Percentiles rank a stretch among this genome's conserved stretches.
Conservation (phyloP, 2,888 invertebrate species). For the Germaria angustata region DNA sequence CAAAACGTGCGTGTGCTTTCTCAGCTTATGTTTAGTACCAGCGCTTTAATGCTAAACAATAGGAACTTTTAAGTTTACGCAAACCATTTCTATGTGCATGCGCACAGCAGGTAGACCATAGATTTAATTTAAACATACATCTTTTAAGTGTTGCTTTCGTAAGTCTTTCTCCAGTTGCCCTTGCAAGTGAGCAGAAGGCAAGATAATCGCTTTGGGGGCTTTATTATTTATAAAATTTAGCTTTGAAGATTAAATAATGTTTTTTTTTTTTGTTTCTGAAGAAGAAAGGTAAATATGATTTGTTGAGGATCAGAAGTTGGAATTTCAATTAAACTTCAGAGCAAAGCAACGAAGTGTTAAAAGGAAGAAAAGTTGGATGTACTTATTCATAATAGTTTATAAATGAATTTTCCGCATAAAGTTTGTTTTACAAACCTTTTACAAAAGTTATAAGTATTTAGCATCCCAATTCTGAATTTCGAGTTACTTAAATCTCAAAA, state of each 20-base stretch:
- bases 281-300: conserved; percentile 3
- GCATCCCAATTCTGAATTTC: too few relatives aligned
- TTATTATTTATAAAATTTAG: conserved; percentile 42
- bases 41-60: conserved; percentile 1
- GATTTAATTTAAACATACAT: conserved; percentile 58
- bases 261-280: background rate
- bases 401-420: too few relatives aligned
- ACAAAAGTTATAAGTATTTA: too few relatives aligned
- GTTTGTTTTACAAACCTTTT: too few relatives aligned
- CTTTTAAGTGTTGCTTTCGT: conserved; percentile 16
- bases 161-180: background rate
- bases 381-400: too few relatives aligned
- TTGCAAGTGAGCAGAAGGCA: background rate
- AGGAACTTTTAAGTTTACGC: conserved; percentile 13
- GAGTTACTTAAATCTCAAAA: too few relatives aligned
- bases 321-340: background rate
- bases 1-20: conserved; percentile 29
- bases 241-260: conserved; percentile 33
- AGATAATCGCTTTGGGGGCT: conserved; percentile 14
- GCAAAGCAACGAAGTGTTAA: too few relatives aligned
- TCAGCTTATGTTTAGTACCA: background rate
- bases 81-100: conserved; percentile 59
- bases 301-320: background rate
- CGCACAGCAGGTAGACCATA: conserved; percentile 58
- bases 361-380: too few relatives aligned